phyloP scores from a whole-genome alignment of 2,888 invertebrate species.

The Ophioninae sp. region DNA sequence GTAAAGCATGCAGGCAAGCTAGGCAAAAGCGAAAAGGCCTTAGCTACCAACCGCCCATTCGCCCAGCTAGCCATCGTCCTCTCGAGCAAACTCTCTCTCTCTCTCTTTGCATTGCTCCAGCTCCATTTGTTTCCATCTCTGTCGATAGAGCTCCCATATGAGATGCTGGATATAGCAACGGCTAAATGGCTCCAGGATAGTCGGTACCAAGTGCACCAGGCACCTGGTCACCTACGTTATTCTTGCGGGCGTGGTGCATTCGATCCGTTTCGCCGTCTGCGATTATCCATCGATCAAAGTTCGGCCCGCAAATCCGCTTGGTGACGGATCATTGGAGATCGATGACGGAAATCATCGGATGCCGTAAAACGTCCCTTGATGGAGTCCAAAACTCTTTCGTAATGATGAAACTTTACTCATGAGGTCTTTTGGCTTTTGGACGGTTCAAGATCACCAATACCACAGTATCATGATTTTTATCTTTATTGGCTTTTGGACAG shows the following conservation, averaged over 20 bases:
- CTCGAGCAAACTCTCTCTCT: constrained; percentile 49
- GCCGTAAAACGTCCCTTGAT: too few species aligned
- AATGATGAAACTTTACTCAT: too few species aligned
- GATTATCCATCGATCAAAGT: not conserved
- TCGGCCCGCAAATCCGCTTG: not conserved
- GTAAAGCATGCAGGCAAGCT: constrained; percentile 46
- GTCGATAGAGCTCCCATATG: constrained; percentile 63
- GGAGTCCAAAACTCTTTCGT: too few species aligned
- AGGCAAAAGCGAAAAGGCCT: constrained; percentile 56
- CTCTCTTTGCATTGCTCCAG: constrained; percentile 26
- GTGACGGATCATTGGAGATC: not conserved
- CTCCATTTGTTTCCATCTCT: constrained; percentile 47
- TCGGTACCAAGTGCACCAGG: constrained; percentile 73
- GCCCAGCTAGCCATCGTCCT: constrained; percentile 62
- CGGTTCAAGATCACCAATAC: not conserved
- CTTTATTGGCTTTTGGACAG: not conserved
- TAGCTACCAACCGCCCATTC: constrained; percentile 64
- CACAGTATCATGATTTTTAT: not conserved
- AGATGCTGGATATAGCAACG: constrained; percentile 37
- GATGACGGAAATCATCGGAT: too few species aligned
- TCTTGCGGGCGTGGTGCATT: constrained; percentile 67
- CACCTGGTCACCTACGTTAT: constrained; percentile 74
- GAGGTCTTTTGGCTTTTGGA: not conserved
- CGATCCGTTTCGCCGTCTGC: constrained; percentile 27
- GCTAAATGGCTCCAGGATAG: constrained; percentile 57